These are phyloP conservation scores for Eptesicus fuscus DNA, from an alignment of 2,113 vertebrate genomes.

Conservation along the genomic window DNA sequence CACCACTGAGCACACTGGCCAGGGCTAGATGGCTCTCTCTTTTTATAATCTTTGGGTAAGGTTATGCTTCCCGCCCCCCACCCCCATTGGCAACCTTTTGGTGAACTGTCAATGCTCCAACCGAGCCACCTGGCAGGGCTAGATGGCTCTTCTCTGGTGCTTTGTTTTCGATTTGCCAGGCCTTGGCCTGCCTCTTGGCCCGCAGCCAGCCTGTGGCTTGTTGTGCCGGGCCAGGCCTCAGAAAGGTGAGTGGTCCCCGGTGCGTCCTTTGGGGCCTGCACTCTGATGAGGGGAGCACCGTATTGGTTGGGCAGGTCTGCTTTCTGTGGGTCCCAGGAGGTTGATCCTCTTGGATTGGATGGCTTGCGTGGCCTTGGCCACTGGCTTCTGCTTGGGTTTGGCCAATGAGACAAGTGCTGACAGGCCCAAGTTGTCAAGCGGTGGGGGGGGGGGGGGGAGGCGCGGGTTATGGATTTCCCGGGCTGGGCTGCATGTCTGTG, in stretches of 20 bases:
- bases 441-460: not conserved
- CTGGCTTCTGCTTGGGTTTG: not conserved
- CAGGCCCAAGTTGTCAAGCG: not conserved
- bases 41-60: too few species aligned
- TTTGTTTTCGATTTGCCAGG: not conserved
- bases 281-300: not conserved
- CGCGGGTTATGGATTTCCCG: not conserved
- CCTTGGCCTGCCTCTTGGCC: not conserved
- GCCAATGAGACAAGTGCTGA: not conserved
- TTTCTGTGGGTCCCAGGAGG: not conserved
- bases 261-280: not conserved
- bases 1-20: too few species aligned
- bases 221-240: slow-evolving; percentile 14
- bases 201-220: not conserved
- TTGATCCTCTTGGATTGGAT: not conserved
- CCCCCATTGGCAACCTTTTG: too few species aligned
- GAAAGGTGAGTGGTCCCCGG: not conserved
- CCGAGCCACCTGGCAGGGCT: too few species aligned
- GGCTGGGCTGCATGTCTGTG: not conserved
- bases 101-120: too few species aligned
- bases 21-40: too few species aligned
- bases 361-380: not conserved
- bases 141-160: not conserved
- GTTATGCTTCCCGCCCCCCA: too few species aligned
- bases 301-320: not conserved